Conservation (phyloP, 2,113 vertebrate species). For the Hydrochoerus hydrochaeris region DNA sequence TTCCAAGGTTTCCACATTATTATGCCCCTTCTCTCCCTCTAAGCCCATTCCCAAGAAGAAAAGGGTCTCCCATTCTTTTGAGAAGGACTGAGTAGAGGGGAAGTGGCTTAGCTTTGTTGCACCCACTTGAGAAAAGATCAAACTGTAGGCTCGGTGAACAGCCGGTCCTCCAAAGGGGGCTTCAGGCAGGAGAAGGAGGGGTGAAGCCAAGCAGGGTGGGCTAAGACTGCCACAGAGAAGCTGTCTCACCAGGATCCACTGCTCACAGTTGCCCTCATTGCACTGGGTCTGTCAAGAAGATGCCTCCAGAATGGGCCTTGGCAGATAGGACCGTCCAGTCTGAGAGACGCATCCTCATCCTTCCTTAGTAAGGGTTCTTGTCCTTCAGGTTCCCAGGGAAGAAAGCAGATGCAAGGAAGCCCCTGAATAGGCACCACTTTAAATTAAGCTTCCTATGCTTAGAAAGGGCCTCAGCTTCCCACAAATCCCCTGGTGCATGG, state of each 20-base stretch:
- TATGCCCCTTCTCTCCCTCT: no score
- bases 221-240: not conserved
- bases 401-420: constrained; percentile 26
- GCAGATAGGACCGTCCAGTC: not conserved
- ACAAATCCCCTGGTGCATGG: not conserved
- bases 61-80: not conserved
- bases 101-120: constrained; percentile 44
- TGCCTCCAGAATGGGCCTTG: not conserved
- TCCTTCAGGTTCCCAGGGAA: not conserved
- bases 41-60: not conserved
- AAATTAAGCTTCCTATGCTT: constrained; percentile 53
- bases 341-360: not conserved
- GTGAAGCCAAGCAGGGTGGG: not conserved
- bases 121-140: constrained; percentile 34
- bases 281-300: not conserved
- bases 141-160: not conserved
- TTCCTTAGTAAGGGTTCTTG: constrained; percentile 43
- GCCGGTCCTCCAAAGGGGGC: not conserved
- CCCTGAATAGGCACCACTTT: constrained; percentile 50
- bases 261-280: not conserved
- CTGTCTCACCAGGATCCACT: not conserved
- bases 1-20: not conserved
- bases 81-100: not conserved
- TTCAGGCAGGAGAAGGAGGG: not conserved
- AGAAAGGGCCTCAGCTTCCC: constrained; percentile 28